phyloP scores from a whole-genome alignment of 2,888 invertebrate genomes.

The Lymantria monacha region DNA sequence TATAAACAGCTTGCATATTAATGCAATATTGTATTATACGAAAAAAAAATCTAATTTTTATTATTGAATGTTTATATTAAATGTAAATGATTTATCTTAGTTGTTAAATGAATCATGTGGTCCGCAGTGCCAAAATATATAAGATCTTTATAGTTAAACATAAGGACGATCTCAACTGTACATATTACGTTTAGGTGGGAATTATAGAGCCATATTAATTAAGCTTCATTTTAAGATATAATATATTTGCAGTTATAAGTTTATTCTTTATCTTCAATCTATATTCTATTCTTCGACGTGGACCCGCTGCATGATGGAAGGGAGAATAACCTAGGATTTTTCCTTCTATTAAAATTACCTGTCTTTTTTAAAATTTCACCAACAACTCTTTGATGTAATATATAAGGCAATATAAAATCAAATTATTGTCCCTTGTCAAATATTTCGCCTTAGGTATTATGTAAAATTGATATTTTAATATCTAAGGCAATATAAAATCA shows the following conservation, averaged over 20 bases:
- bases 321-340: neutral
- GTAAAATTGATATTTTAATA: too few relatives aligned
- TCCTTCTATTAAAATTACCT: neutral
- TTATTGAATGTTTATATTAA: constrained; percentile 41
- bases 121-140: constrained; percentile 77
- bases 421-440: neutral
- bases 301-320: neutral
- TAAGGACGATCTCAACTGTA: constrained; percentile 81
- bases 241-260: constrained; percentile 32
- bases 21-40: constrained; percentile 45
- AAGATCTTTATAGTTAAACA: constrained; percentile 69
- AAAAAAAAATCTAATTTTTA: constrained; percentile 32
- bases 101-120: constrained; percentile 53
- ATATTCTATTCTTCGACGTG: neutral
- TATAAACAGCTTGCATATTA: constrained; percentile 28
- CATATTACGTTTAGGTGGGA: constrained; percentile 53
- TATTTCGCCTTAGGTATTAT: neutral
- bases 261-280: neutral
- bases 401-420: neutral
- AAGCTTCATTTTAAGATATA: constrained; percentile 23
- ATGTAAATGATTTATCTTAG: constrained; percentile 32
- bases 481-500: too few relatives aligned
- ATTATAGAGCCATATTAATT: constrained; percentile 43
- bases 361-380: neutral
- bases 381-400: neutral